Evolutionary conservation across 2,888 invertebrate species (phyloP).

Genomic region (Lamellibrachia columna): DNA sequence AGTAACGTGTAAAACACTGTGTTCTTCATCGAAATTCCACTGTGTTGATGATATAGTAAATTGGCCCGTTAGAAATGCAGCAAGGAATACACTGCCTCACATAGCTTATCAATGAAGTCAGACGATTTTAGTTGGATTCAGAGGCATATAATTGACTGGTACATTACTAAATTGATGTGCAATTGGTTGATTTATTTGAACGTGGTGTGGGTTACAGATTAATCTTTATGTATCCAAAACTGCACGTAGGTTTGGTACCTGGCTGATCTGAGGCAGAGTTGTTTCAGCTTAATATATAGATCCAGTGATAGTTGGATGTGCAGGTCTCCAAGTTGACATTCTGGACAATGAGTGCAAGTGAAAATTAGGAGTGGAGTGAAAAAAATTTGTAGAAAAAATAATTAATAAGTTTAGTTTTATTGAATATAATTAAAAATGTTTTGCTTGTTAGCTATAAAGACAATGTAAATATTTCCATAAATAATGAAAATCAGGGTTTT

Average conservation of each 20-base stretch:
- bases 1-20: background rate
- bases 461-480: background rate
- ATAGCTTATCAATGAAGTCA: background rate
- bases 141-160: background rate
- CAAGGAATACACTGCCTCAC: background rate
- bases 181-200: background rate
- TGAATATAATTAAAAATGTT: too few species aligned
- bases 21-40: background rate
- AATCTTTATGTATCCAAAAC: background rate
- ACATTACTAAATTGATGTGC: background rate
- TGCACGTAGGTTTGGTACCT: background rate
- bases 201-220: background rate
- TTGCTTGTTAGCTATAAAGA: background rate
- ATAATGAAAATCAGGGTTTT: too few species aligned
- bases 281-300: background rate
- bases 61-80: background rate
- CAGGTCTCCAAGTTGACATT: background rate
- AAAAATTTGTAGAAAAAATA: background rate
- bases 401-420: too few species aligned
- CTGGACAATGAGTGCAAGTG: background rate
- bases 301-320: background rate
- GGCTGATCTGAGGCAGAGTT: background rate
- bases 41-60: background rate
- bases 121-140: background rate
- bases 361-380: background rate